Percentiles rank a stretch among this genome's conserved stretches.
These are phyloP conservation scores for Alcedo atthis DNA, from an alignment of 2,797 vertebrate species.

Conservation along the genomic window DNA sequence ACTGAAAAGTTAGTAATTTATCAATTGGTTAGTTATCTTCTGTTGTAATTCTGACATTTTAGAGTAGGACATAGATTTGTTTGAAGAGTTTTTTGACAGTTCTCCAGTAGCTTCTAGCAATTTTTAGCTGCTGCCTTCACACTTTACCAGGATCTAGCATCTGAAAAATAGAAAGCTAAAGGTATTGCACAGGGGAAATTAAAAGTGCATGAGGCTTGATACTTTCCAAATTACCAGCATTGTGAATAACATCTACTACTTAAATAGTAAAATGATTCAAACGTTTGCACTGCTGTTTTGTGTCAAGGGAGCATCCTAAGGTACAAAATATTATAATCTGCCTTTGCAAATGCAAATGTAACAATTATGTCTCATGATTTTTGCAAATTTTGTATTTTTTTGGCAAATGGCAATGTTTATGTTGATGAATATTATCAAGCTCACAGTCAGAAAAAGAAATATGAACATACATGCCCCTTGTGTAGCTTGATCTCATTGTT, in stretches of 20 bases:
- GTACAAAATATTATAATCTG: not conserved
- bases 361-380: not conserved
- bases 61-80: not conserved
- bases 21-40: not conserved
- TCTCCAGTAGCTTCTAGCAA: not conserved
- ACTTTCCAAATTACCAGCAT: not conserved
- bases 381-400: not conserved
- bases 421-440: not conserved
- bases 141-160: not conserved
- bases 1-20: not conserved
- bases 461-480: not conserved
- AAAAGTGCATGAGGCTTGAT: not conserved
- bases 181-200: not conserved
- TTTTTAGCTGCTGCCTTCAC: not conserved
- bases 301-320: not conserved
- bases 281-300: not conserved
- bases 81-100: not conserved
- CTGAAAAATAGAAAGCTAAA: not conserved
- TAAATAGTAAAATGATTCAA: not conserved
- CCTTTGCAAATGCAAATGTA: not conserved
- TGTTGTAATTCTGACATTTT: not conserved
- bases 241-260: not conserved
- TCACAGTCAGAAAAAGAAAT: not conserved
- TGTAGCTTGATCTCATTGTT: not conserved
- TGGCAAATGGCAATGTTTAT: not conserved